phyloP scores from a whole-genome alignment of 2,113 vertebrate species.

The Progne subis region DNA sequence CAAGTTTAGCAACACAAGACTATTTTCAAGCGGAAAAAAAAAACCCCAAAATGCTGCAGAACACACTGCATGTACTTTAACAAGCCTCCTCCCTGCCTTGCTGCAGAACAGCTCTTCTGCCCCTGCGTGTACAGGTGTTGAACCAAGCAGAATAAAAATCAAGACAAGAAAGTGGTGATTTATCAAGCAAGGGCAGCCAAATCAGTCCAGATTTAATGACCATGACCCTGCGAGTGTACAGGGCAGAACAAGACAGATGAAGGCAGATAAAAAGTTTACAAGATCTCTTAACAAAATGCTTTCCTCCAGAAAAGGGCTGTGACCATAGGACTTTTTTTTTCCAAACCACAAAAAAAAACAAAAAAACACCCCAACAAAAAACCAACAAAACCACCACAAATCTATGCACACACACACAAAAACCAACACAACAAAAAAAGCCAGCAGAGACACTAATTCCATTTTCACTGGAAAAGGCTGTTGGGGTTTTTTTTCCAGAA shows the following conservation, averaged over 20 bases:
- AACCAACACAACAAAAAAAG: no score
- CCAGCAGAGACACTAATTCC: neutral
- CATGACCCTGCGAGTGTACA: neutral
- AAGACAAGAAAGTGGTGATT: neutral
- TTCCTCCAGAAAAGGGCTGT: neutral
- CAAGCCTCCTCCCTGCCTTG: neutral
- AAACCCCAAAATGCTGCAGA: neutral
- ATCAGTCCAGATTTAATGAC: neutral
- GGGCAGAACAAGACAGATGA: neutral
- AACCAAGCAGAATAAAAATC: neutral
- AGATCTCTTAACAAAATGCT: neutral
- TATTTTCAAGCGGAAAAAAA: neutral
- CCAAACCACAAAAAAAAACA: neutral
- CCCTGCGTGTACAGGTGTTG: neutral
- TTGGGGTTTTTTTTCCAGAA: neutral
- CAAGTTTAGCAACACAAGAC: neutral
- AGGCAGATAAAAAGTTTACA: neutral
- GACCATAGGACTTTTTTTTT: no score
- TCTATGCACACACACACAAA: no score
- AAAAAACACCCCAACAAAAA: neutral
- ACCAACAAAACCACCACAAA: no score
- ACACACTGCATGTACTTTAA: accelerated
- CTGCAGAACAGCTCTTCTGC: neutral
- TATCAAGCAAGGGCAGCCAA: neutral
- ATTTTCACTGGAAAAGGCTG: neutral